phyloP scores from a whole-genome alignment of 2,113 vertebrate species.

The Barnardius zonarius region DNA sequence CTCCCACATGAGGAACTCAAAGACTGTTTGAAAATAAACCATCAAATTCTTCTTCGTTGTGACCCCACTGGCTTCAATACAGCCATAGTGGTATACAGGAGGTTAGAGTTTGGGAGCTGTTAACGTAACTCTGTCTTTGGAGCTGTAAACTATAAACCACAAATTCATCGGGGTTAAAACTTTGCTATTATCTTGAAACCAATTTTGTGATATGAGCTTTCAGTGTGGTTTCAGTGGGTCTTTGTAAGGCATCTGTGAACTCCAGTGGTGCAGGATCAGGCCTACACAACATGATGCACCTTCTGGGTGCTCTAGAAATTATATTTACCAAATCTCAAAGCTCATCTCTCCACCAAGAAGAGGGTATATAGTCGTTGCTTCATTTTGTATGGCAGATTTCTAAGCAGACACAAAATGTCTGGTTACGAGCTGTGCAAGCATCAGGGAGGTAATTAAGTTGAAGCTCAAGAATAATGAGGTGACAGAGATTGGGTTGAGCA shows the following conservation, averaged over 20 bases:
- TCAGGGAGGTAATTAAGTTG: conserved; percentile 48
- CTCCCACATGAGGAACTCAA: neutral
- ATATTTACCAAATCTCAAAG: neutral
- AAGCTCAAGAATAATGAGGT: conserved; percentile 57
- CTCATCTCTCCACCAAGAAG: neutral
- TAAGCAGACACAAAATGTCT: conserved; percentile 13
- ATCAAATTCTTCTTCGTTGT: neutral
- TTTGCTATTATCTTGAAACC: neutral
- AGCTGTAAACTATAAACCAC: neutral
- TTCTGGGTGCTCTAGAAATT: neutral
- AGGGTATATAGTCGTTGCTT: neutral
- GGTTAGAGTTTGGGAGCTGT: neutral
- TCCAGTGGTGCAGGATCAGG: neutral
- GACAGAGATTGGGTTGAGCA: conserved; percentile 41
- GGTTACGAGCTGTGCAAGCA: conserved; percentile 36
- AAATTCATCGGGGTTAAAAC: neutral
- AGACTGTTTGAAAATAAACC: neutral
- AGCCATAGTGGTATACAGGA: neutral
- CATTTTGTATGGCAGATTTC: conserved; percentile 25
- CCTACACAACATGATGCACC: neutral
- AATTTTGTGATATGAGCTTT: neutral
- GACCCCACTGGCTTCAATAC: neutral
- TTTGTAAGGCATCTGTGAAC: neutral
- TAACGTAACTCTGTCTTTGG: neutral
- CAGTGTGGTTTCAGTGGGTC: neutral